Evolutionary conservation across 1,140 invertebrate genomes (phyloP).

Genomic region (Parapsyche elsis): DNA sequence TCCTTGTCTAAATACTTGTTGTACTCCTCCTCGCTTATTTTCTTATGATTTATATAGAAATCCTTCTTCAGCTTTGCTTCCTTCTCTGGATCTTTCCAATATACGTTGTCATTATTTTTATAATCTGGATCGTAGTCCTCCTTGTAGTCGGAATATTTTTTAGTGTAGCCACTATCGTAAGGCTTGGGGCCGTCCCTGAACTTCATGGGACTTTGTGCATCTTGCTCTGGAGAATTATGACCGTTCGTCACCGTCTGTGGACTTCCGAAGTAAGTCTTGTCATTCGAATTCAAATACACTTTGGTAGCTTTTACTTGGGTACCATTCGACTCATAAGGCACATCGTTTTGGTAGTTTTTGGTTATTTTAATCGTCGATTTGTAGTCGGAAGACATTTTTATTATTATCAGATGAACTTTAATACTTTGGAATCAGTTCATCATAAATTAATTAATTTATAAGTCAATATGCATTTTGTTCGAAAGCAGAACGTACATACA

Average conservation of each 20-base stretch:
- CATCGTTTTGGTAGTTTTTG: conserved; percentile 15
- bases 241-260: not conserved
- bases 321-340: conserved; percentile 4
- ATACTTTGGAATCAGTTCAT: not conserved
- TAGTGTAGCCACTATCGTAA: conserved; percentile 1
- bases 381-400: conserved; percentile 29
- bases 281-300: conserved; percentile 27
- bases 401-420: not conserved
- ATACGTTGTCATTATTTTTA: conserved; percentile 54
- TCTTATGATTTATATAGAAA: conserved; percentile 63
- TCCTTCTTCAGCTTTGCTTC: conserved; percentile 64
- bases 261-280: not conserved
- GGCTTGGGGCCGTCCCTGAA: not conserved
- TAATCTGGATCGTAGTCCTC: conserved; percentile 47
- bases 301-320: conserved; percentile 3
- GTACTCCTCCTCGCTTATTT: conserved; percentile 63
- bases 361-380: conserved; percentile 32
- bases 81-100: conserved; percentile 62
- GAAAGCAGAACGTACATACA: too few species aligned
- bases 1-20: conserved; percentile 60
- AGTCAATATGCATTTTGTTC: not conserved
- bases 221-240: conserved; percentile 7
- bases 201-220: not conserved
- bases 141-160: conserved; percentile 34
- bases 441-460: not conserved